A percentile compares a stretch with the other conserved stretches of the same genome.
phyloP scores from a whole-genome alignment of 2,888 invertebrate genomes.

The Panzeria rudis region DNA sequence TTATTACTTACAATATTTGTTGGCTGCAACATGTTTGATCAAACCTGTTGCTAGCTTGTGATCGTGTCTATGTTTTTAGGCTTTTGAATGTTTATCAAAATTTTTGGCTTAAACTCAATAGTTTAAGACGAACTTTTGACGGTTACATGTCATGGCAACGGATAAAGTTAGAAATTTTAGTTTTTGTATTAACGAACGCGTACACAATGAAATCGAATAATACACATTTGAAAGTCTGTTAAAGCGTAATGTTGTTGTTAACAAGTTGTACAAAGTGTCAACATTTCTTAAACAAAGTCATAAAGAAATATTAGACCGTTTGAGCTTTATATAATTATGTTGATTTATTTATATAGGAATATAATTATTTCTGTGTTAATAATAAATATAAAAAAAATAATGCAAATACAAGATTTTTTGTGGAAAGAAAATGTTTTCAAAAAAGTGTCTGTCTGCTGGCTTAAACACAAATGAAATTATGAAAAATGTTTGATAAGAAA shows the following conservation, averaged over 20 bases:
- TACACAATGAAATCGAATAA: constrained; percentile 7
- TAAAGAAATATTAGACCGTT: constrained; percentile 1
- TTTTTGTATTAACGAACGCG: constrained; percentile 5
- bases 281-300: not conserved
- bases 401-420: constrained; percentile 8
- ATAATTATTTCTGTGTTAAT: not conserved
- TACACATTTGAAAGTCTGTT: constrained; percentile 22
- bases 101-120: constrained; percentile 70
- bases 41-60: constrained; percentile 19
- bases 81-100: constrained; percentile 43
- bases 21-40: constrained; percentile 43
- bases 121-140: constrained; percentile 77
- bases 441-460: too few relatives aligned
- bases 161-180: constrained; percentile 48
- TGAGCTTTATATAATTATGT: constrained; percentile 37
- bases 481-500: constrained; percentile 8
- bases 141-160: constrained; percentile 70
- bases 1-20: not conserved
- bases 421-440: not conserved
- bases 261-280: constrained; percentile 33
- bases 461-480: constrained; percentile 50
- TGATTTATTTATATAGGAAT: constrained; percentile 22
- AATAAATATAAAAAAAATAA: constrained; percentile 8
- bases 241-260: constrained; percentile 25
- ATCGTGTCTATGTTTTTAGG: constrained; percentile 12